phyloP scores from a whole-genome alignment of 2,113 vertebrate species.

The Illadopsis cleaveri region DNA sequence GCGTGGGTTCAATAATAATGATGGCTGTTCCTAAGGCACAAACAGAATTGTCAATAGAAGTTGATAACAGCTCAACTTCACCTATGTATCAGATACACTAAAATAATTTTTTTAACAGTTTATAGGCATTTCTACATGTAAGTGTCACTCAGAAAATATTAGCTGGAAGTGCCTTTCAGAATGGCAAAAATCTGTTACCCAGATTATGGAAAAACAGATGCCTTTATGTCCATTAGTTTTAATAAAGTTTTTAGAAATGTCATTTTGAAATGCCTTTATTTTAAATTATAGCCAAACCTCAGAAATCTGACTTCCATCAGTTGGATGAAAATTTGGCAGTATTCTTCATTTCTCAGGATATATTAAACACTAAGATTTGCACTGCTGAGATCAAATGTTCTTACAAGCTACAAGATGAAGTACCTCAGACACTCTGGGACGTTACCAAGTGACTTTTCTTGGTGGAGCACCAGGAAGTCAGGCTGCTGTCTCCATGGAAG shows the following conservation, averaged over 20 bases:
- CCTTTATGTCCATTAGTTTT: not conserved
- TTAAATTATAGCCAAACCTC: not conserved
- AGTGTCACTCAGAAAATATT: not conserved
- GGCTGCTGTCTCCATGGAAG: fast-evolving
- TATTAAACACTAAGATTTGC: not conserved
- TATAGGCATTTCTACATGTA: not conserved
- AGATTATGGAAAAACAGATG: not conserved
- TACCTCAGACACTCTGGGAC: not conserved
- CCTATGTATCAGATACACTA: not conserved
- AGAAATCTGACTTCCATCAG: not conserved
- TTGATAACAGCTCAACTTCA: not conserved
- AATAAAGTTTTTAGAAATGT: not conserved
- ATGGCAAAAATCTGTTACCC: not conserved
- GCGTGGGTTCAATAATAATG: fast-evolving
- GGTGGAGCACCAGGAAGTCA: not conserved
- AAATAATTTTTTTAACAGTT: not conserved
- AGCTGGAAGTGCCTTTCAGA: not conserved
- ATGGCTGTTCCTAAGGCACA: not conserved
- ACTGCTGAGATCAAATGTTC: not conserved
- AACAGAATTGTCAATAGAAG: not conserved
- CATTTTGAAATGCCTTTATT: not conserved
- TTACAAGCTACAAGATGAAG: not conserved
- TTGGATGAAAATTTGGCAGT: not conserved
- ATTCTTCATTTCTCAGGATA: not conserved
- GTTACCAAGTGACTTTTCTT: not conserved